Evolutionary conservation across 2,113 vertebrate species (phyloP).

Genomic region (Bujurquina vittata): DNA sequence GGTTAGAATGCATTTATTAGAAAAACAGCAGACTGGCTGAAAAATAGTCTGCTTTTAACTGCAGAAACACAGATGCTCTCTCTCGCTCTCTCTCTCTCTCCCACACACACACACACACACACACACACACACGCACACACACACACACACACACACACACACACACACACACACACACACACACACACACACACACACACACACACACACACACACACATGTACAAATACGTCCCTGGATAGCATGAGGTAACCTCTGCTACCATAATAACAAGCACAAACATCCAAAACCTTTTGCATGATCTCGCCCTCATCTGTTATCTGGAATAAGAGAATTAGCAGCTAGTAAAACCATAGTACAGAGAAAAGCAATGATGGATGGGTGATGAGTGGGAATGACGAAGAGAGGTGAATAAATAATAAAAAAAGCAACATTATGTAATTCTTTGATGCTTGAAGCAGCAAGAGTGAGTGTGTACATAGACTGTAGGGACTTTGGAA

Average conservation of each 20-base stretch:
- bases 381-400: background rate
- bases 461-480: background rate
- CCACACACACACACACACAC: no score
- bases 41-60: background rate
- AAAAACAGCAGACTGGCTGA: background rate
- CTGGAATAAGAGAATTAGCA: background rate
- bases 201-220: background rate
- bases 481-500: background rate
- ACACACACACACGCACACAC: background rate
- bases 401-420: background rate
- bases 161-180: no score
- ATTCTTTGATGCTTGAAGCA: background rate
- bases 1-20: background rate
- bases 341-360: background rate
- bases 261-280: conserved; percentile 29
- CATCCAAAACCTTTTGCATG: conserved; percentile 35
- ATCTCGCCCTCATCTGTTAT: conserved; percentile 35
- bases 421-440: background rate
- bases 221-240: background rate
- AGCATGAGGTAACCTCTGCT: background rate
- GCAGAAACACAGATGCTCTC: background rate
- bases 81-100: background rate
- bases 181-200: no score
- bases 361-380: background rate
- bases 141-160: no score